Base-by-base conservation (phyloP, 2,113 vertebrate species). In the Psilopsiagon aymara region DNA sequence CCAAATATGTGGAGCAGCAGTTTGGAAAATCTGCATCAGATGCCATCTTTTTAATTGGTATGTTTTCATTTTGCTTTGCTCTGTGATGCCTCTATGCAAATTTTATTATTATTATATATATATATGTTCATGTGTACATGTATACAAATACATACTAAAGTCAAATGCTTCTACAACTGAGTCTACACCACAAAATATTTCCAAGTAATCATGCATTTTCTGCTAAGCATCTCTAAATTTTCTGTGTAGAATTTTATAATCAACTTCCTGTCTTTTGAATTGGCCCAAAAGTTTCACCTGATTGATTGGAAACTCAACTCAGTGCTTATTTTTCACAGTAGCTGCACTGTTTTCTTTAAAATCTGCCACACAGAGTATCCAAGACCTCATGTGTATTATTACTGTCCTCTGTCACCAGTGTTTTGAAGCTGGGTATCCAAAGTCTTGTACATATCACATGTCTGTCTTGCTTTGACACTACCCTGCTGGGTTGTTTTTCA, bases 1-100 rank as follows among this genome's bases (percentile, higher is more conserved):
- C 99, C 74, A 99, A 99, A 89, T 99, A 99, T 91, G 93, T 99
- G 97, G 99, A 99, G 77, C 99, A 99, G 27, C 99, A 99, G 92
- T 99, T 99, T 96, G 99, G 99, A 78, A 99, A 98, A 93, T 99
- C 99, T 59, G 97, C 99, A 23, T 98, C 99, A 6, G 98, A 99
- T 67, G 98, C 99, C 37, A 99, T 99, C 97, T 99, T 99, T 97
- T 98, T 99, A 67, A 99, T 99, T 47, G 99, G 99, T 99, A 97
- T 16, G 60, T 88, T 59, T 78, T 67, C 51, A 21, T 80, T 86
- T 84, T 89, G 4, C 35, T 83, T 70, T 80, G 15, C n/a, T 85
- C 13, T 70, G 3, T 18, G 13, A 41, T 35, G 27, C 41, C 20
- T 78, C 37, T 29, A 7, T 41, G 47, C 7, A 60, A 73, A 69